Evolutionary conservation across 1,140 invertebrate genomes (phyloP).

Genomic region (Heliconius himera): DNA sequence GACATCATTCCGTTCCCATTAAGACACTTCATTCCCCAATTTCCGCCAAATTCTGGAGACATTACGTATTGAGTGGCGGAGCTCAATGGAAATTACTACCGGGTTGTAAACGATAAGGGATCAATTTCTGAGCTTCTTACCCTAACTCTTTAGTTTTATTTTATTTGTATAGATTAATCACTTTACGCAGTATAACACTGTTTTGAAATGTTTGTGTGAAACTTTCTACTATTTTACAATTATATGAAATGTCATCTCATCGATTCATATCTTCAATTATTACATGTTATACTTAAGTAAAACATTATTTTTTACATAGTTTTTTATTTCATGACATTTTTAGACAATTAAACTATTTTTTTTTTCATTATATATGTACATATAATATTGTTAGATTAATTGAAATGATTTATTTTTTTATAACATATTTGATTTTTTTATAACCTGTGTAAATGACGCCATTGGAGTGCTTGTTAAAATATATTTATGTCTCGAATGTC

Average conservation of each 20-base stretch:
- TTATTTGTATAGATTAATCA: not conserved
- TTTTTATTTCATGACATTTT: not conserved
- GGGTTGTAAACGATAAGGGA: too few relatives aligned
- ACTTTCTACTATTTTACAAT: too few relatives aligned
- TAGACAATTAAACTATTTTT: not conserved
- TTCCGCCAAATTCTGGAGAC: too few relatives aligned
- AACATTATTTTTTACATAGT: not conserved
- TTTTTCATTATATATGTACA: not conserved
- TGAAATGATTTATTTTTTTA: not conserved
- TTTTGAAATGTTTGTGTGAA: not conserved
- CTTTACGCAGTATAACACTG: not conserved
- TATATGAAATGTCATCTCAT: not conserved
- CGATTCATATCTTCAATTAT: not conserved
- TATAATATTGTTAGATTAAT: not conserved
- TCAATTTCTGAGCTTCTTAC: too few relatives aligned
- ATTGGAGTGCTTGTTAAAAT: not conserved
- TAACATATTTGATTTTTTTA: not conserved
- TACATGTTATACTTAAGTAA: not conserved
- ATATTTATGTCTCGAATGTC: conserved; percentile 7
- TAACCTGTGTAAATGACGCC: conserved; percentile 1
- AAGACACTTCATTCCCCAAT: too few relatives aligned
- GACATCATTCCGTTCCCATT: too few relatives aligned
- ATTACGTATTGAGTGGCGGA: too few relatives aligned
- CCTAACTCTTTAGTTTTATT: not conserved
- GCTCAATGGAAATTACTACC: too few relatives aligned